Percentiles rank a stretch among this genome's conserved stretches.
Evolutionary conservation across 2,888 invertebrate genomes (phyloP).

Genomic region (Tipula helvola): DNA sequence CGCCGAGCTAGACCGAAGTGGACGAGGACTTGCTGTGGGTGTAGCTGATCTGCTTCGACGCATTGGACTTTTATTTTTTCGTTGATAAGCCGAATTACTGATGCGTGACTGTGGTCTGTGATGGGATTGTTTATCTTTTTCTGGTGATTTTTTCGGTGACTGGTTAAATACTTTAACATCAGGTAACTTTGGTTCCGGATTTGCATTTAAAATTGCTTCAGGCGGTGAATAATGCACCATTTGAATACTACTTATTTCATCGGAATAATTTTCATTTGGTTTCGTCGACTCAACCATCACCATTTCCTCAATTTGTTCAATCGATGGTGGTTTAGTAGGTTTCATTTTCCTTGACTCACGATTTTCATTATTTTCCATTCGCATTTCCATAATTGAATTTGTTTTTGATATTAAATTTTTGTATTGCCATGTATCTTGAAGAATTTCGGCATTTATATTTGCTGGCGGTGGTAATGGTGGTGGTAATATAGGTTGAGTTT

Average conservation of each 20-base stretch:
- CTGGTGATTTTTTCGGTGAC: background rate
- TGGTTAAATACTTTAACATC: background rate
- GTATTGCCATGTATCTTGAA: background rate
- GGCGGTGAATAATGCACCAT: background rate
- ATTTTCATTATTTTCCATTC: background rate
- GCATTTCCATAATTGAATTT: background rate
- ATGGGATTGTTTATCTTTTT: background rate
- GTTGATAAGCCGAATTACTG: background rate
- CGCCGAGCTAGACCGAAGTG: background rate
- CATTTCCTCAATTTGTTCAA: background rate
- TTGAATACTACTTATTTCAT: background rate
- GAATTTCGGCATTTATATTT: background rate
- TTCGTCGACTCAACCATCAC: background rate
- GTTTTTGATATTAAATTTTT: background rate
- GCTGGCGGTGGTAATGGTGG: background rate
- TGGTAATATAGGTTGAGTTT: background rate
- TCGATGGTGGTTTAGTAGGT: background rate
- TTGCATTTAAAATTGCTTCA: background rate
- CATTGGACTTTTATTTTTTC: constrained; percentile 12
- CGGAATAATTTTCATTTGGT: background rate
- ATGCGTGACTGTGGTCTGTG: background rate
- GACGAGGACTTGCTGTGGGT: background rate
- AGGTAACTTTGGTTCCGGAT: background rate
- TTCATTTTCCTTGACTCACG: background rate
- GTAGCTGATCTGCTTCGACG: background rate